A percentile compares a stretch with the other conserved stretches of the same genome.
These are phyloP conservation scores for Stomorhina lunata DNA, from an alignment of 2,888 invertebrate species.

Conservation along the genomic window DNA sequence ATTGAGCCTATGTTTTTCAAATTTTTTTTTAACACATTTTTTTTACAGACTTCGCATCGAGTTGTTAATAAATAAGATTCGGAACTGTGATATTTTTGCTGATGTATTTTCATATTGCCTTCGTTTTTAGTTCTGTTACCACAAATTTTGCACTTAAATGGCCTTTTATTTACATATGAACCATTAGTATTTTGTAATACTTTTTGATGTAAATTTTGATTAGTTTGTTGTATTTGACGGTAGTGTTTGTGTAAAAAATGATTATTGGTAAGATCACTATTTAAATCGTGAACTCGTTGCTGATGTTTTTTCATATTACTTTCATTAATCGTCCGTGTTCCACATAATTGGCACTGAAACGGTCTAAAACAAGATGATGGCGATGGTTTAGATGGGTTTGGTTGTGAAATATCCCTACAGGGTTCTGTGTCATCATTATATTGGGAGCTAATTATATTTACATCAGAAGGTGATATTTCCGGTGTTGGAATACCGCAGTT, in stretches of 20 bases:
- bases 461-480: too few species aligned
- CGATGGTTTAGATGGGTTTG: not conserved
- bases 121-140: not conserved
- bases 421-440: too few species aligned
- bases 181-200: not conserved
- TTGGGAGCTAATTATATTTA: too few species aligned
- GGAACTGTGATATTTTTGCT: conserved; percentile 4
- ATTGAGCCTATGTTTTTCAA: not conserved
- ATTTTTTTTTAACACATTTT: not conserved
- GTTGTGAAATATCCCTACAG: not conserved
- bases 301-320: conserved; percentile 4
- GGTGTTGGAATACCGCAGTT: too few species aligned
- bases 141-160: conserved; percentile 18
- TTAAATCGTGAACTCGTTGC: not conserved
- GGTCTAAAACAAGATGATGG: not conserved
- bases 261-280: not conserved
- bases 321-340: not conserved
- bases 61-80: not conserved
- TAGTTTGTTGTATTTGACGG: not conserved
- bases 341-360: conserved; percentile 13
- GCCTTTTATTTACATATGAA: not conserved
- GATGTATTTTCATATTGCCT: not conserved
- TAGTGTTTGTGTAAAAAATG: not conserved
- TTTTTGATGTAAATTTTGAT: not conserved
- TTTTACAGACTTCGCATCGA: conserved; percentile 13